These are phyloP conservation scores for Dione vanillae DNA, from an alignment of 2,888 invertebrate species.

Conservation along the genomic window DNA sequence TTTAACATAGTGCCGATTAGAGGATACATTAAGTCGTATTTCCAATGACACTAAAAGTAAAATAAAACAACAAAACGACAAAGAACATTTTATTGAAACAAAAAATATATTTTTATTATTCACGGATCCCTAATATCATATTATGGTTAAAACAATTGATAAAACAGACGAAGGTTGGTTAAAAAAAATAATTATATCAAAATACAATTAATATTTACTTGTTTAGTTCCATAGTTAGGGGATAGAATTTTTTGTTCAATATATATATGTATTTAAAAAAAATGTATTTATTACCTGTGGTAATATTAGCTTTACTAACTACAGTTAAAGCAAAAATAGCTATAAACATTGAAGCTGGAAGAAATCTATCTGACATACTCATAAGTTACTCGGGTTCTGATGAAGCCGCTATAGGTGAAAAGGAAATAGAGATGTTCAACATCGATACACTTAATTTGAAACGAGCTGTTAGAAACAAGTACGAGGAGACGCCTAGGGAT, in stretches of 20 bases:
- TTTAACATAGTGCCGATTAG: no score
- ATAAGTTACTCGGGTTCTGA: constrained; percentile 60
- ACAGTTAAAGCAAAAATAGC: constrained; percentile 57
- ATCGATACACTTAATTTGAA: constrained; percentile 54
- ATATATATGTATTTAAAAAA: no score
- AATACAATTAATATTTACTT: not conserved
- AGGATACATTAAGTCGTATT: no score
- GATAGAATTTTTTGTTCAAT: not conserved
- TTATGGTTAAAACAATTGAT: not conserved
- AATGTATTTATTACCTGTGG: constrained; percentile 9
- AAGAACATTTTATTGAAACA: no score
- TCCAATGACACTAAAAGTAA: no score
- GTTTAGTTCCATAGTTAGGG: constrained; percentile 2
- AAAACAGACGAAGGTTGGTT: constrained; percentile 11
- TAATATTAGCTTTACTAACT: constrained; percentile 12
- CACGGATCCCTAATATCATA: constrained; percentile 9
- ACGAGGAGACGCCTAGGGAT: constrained; percentile 57
- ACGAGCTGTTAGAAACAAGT: constrained; percentile 57
- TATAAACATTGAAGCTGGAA: constrained; percentile 55
- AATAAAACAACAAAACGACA: no score
- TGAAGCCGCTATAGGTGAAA: constrained; percentile 53
- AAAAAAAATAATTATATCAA: constrained; percentile 7
- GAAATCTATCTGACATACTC: constrained; percentile 49
- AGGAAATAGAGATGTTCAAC: constrained; percentile 61
- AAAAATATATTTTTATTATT: not conserved